phyloP scores from a whole-genome alignment of 2,797 vertebrate species.

The Anguilla anguilla region DNA sequence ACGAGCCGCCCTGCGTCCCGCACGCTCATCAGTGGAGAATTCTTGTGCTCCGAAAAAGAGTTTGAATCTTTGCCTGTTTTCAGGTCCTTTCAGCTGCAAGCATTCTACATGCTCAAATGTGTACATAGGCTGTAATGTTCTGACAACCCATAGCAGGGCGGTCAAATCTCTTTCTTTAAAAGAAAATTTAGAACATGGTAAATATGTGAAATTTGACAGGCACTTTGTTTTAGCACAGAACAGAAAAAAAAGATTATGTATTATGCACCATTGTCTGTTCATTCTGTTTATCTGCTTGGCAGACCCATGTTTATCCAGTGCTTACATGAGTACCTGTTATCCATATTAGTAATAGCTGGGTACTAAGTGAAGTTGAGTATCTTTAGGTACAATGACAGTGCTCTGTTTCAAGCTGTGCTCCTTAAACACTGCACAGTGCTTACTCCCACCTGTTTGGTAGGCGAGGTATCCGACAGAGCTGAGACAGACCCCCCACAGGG shows the following conservation, averaged over 20 bases:
- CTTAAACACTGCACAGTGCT: not conserved
- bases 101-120: not conserved
- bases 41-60: not conserved
- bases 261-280: not conserved
- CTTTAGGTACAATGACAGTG: not conserved
- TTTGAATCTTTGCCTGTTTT: not conserved
- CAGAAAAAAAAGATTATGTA: not conserved
- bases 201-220: not conserved
- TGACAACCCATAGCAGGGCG: not conserved
- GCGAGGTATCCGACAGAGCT: not conserved
- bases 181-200: not conserved
- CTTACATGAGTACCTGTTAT: not conserved
- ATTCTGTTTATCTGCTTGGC: not conserved
- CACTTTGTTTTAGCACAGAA: not conserved
- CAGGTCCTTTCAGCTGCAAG: not conserved
- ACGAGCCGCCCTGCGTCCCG: not conserved
- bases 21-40: not conserved
- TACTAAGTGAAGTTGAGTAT: not conserved
- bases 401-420: not conserved
- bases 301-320: not conserved
- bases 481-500: not conserved
- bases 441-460: not conserved
- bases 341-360: not conserved
- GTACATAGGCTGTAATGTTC: not conserved
- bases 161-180: not conserved